Evolutionary conservation across 2,113 vertebrate genomes (phyloP).

Genomic region (Rhynchomys soricoides): DNA sequence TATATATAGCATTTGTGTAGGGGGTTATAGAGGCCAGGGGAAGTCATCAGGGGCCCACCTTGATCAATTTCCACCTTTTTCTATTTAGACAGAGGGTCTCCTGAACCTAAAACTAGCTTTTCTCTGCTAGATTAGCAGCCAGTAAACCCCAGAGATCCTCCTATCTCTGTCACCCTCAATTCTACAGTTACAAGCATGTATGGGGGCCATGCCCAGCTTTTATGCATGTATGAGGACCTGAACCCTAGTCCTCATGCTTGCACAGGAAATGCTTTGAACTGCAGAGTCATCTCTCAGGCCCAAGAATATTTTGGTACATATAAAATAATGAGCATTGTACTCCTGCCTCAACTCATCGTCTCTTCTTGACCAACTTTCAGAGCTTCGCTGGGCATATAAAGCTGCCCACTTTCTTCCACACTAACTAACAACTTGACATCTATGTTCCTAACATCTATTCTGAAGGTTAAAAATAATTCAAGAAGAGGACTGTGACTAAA

Average conservation of each 20-base stretch:
- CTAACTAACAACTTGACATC: neutral
- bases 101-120: neutral
- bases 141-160: neutral
- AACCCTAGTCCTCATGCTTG: neutral
- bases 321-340: slow-evolving; percentile 16
- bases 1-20: neutral
- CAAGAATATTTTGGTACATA: neutral
- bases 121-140: neutral
- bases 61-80: neutral
- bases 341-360: neutral
- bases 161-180: neutral
- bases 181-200: neutral
- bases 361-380: slow-evolving; percentile 26
- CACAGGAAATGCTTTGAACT: neutral
- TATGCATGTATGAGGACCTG: neutral
- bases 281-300: neutral
- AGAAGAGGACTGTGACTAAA: slow-evolving; percentile 40
- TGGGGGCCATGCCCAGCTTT: neutral
- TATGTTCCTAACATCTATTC: neutral
- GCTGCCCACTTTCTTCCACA: neutral
- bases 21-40: neutral
- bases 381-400: neutral
- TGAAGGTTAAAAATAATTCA: slow-evolving; percentile 57
- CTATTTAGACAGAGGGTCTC: neutral
- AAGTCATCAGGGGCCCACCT: neutral